phyloP scores from a whole-genome alignment of 2,888 invertebrate species.

The Cataglyphis albicans region DNA sequence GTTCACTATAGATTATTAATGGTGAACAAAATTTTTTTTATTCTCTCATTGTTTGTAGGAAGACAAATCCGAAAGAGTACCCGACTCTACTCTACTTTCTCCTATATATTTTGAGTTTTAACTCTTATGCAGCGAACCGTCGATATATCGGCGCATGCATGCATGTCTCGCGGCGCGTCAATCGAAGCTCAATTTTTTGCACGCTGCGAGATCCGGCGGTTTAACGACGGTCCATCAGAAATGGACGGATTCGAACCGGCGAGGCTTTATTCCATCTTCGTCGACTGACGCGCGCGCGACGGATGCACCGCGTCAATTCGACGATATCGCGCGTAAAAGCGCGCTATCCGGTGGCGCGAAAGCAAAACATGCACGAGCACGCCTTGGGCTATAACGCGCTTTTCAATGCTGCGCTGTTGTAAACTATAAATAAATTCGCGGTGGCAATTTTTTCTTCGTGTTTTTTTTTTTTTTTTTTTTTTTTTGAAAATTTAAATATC shows the following conservation, averaged over 20 bases:
- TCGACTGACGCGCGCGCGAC: conserved; percentile 19
- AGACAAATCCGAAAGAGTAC: no score
- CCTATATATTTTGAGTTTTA: not conserved
- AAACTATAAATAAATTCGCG: conserved; percentile 48
- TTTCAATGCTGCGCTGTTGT: conserved; percentile 42
- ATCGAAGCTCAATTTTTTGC: conserved; percentile 39
- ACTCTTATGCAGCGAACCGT: conserved; percentile 1
- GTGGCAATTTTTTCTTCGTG: not conserved
- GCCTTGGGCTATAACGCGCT: conserved; percentile 38
- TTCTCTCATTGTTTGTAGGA: no score
- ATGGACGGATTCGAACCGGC: conserved; percentile 24
- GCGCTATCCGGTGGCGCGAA: conserved; percentile 32
- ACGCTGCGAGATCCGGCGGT: conserved; percentile 24
- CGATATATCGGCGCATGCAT: not conserved
- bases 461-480: not conserved
- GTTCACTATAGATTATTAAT: no score
- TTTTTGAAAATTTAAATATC: not conserved
- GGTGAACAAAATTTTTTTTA: no score
- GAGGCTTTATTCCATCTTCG: conserved; percentile 49
- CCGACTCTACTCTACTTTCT: no score
- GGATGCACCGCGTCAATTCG: conserved; percentile 37
- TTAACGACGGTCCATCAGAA: conserved; percentile 48
- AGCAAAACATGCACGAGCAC: conserved; percentile 42
- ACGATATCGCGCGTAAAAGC: conserved; percentile 46
- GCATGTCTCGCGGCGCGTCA: conserved; percentile 42